These are phyloP conservation scores for Saccostrea cuccullata DNA, from an alignment of 1,140 invertebrate species.

Conservation along the genomic window DNA sequence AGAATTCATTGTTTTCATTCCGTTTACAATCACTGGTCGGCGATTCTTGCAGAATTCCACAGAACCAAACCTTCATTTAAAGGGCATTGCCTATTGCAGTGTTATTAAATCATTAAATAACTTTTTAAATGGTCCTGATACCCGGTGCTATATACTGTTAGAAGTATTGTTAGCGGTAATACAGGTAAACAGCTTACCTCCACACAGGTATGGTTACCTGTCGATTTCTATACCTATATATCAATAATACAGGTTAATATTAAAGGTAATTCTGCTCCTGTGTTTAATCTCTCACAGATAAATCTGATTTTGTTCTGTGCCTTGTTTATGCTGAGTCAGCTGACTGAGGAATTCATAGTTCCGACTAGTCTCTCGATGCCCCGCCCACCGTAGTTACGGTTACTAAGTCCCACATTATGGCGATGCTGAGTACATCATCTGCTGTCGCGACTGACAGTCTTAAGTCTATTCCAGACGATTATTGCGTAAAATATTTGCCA, in stretches of 20 bases:
- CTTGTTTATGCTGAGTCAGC: background rate
- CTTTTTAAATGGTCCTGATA: background rate
- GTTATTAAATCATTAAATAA: conserved; percentile 23
- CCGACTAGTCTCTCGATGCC: too few relatives aligned
- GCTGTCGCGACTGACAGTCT: too few relatives aligned
- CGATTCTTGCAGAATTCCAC: background rate
- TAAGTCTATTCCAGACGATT: too few relatives aligned
- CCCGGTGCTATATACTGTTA: background rate
- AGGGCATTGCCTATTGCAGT: background rate
- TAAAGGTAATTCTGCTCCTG: background rate
- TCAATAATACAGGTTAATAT: background rate
- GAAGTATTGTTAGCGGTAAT: background rate
- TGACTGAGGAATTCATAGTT: background rate
- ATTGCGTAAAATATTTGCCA: too few relatives aligned
- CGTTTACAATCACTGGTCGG: background rate
- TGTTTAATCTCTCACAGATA: background rate
- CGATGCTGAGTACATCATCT: too few relatives aligned
- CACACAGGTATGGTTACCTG: background rate
- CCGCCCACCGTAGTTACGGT: too few relatives aligned
- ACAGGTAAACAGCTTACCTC: conserved; percentile 9
- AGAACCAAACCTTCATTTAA: background rate
- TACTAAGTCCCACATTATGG: too few relatives aligned
- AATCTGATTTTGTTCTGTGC: background rate
- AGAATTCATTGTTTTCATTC: background rate
- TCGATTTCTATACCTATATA: background rate